Evolutionary conservation across 2,113 vertebrate genomes (phyloP).

Genomic region (Progne subis): DNA sequence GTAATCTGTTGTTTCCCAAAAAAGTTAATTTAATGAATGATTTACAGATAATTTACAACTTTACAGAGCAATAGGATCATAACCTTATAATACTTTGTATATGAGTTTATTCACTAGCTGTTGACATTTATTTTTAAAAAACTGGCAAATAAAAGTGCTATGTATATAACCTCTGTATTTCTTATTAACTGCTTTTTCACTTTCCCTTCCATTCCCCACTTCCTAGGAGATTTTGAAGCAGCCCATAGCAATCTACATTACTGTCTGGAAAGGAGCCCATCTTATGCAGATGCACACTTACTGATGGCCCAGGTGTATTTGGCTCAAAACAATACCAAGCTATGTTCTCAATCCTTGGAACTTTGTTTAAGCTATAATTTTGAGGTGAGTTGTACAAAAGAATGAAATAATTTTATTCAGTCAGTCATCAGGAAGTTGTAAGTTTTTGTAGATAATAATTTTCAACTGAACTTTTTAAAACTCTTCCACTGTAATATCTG

Average conservation of each 20-base stretch:
- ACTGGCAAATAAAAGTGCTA: not conserved
- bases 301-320: constrained; percentile 94
- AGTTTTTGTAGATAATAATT: not conserved
- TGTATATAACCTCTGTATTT: not conserved
- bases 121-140: not conserved
- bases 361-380: constrained; percentile 94
- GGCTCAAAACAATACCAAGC: constrained; percentile 84
- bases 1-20: not conserved
- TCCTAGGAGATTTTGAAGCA: constrained; percentile 83
- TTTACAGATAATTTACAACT: not conserved
- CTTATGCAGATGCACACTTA: constrained; percentile 89
- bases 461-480: not conserved
- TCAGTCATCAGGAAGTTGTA: not conserved
- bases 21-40: not conserved
- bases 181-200: not conserved
- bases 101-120: not conserved
- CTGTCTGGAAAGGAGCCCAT: constrained; percentile 88
- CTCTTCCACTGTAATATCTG: not conserved
- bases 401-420: not conserved
- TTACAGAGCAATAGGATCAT: not conserved
- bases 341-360: constrained; percentile 91
- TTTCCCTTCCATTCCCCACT: not conserved
- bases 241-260: constrained; percentile 84
- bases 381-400: constrained; percentile 79
- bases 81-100: not conserved